These are phyloP conservation scores for Desmophyllum pertusum DNA, from an alignment of 92 coral and sea anemone genomes.

Conservation along the genomic window DNA sequence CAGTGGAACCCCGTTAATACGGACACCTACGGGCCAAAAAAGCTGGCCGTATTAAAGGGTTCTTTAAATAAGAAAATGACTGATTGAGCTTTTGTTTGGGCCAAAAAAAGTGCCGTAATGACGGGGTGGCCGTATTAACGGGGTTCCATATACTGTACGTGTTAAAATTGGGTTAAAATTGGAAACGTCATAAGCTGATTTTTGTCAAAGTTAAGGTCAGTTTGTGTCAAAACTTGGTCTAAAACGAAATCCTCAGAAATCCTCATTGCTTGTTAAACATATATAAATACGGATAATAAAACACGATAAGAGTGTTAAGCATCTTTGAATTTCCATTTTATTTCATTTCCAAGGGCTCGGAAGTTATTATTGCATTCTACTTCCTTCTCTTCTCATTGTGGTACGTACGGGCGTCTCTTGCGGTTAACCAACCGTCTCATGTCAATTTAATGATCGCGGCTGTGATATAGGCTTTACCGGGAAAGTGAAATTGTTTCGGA, in stretches of 20 bases:
- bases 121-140: no score
- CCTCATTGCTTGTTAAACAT: not conserved
- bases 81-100: no score
- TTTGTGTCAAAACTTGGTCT: not conserved
- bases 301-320: not conserved
- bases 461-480: slow-evolving; percentile 5
- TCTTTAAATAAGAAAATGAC: no score
- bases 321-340: not conserved
- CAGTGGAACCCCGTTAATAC: no score
- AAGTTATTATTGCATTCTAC: not conserved
- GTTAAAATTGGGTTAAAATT: no score
- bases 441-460: slow-evolving; percentile 4
- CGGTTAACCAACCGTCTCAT: not conserved
- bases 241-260: not conserved
- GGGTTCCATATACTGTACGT: no score
- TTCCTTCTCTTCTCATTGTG: not conserved
- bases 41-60: no score
- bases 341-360: not conserved
- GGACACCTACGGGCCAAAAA: no score
- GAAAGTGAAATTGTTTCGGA: slow-evolving; percentile 1
- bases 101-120: no score
- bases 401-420: not conserved
- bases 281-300: not conserved
- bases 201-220: not conserved
- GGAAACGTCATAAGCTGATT: not conserved